Conservation (phyloP, 2,888 invertebrate genomes). For the Amblyjoppa fuscipennis region DNA sequence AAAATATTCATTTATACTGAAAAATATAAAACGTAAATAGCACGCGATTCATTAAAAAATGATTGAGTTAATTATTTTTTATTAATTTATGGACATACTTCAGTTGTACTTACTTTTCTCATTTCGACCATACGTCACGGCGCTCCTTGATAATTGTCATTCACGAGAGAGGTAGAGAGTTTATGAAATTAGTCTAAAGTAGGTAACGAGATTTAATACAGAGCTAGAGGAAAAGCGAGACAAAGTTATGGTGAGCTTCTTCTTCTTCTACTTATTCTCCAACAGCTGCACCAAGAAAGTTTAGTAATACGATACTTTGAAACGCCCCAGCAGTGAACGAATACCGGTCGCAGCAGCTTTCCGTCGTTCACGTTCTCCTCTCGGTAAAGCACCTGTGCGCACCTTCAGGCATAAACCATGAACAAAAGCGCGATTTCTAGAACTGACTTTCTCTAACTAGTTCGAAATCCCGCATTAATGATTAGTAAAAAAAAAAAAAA, state of each 20-base stretch:
- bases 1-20: not conserved
- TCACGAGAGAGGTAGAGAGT: conserved; percentile 9
- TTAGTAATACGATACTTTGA: conserved; percentile 67
- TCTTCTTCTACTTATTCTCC: conserved; percentile 60
- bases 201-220: conserved; percentile 56
- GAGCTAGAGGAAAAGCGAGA: conserved; percentile 45
- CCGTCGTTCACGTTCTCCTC: conserved; percentile 27
- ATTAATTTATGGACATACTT: conserved; percentile 19
- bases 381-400: conserved; percentile 39
- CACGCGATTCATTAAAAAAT: not conserved
- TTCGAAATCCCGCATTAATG: not conserved
- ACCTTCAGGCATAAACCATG: conserved; percentile 22
- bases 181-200: conserved; percentile 46
- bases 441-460: conserved; percentile 20
- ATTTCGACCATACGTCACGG: not conserved
- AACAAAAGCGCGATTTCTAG: conserved; percentile 44
- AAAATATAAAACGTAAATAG: not conserved
- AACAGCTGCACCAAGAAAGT: conserved; percentile 57
- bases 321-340: conserved; percentile 39
- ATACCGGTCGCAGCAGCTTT: conserved; percentile 20
- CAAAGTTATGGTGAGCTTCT: conserved; percentile 73
- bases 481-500: not conserved
- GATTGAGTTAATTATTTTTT: not conserved
- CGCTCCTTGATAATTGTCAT: conserved; percentile 34
- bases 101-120: not conserved